Evolutionary conservation across 2,888 invertebrate species (phyloP).

Genomic region (Cheilosia soror): DNA sequence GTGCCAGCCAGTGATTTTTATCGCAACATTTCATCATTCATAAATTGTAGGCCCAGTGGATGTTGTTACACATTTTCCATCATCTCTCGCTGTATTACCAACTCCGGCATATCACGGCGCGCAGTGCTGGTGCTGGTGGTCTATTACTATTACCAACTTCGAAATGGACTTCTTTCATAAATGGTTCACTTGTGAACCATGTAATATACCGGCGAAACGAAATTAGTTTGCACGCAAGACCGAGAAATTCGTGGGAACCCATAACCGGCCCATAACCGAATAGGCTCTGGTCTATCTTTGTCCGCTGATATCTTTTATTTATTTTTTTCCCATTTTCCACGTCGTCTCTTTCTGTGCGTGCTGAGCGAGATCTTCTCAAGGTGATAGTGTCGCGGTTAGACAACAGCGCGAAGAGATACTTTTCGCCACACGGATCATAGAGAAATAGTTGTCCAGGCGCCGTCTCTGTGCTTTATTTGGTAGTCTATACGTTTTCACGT

Average conservation of each 20-base stretch:
- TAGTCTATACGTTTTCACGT: constrained; percentile 35
- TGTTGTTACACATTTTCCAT: constrained; percentile 71
- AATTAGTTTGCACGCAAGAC: constrained; percentile 69
- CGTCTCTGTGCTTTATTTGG: constrained; percentile 67
- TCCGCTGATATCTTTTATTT: constrained; percentile 37
- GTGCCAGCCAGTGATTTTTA: constrained; percentile 56
- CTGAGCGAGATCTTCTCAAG: constrained; percentile 69
- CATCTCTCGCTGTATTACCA: constrained; percentile 52
- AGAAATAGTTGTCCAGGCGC: constrained; percentile 68
- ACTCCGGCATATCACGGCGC: constrained; percentile 32
- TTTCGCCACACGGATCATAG: constrained; percentile 56
- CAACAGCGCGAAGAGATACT: constrained; percentile 30
- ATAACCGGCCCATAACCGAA: constrained; percentile 32
- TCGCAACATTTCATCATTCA: constrained; percentile 72
- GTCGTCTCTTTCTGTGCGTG: constrained; percentile 38
- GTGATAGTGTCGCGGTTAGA: constrained; percentile 56
- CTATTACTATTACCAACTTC: constrained; percentile 66
- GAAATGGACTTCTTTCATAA: constrained; percentile 68
- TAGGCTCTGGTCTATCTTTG: constrained; percentile 48
- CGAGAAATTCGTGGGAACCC: constrained; percentile 69
- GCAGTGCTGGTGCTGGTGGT: constrained; percentile 44
- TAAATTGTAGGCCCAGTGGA: constrained; percentile 67
- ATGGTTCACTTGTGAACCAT: constrained; percentile 62
- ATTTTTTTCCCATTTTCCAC: constrained; percentile 5
- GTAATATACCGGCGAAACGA: constrained; percentile 48